These are phyloP conservation scores for Myotis daubentonii DNA, from an alignment of 2,797 vertebrate species.

Conservation along the genomic window DNA sequence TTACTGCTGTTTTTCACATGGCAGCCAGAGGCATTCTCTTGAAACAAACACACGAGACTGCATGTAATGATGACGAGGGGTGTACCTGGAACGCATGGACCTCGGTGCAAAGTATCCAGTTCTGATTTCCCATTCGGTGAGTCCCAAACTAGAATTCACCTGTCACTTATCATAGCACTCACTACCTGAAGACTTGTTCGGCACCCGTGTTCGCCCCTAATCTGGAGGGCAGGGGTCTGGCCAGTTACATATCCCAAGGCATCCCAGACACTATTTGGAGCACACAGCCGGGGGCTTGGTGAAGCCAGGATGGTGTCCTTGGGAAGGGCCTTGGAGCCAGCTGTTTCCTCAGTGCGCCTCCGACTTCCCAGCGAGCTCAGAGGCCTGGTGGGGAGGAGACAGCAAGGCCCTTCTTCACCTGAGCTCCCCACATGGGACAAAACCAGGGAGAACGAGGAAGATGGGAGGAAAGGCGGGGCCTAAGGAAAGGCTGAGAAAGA, in stretches of 20 bases:
- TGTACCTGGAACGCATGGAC: neutral
- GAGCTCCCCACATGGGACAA: neutral
- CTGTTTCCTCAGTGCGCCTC: neutral
- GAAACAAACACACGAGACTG: neutral
- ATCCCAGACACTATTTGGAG: neutral
- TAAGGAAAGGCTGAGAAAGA: neutral
- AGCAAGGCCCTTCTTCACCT: neutral
- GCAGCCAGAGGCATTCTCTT: neutral
- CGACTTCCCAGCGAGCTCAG: neutral
- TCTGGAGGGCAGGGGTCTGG: neutral
- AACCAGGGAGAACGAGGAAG: neutral
- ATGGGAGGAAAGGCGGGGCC: neutral
- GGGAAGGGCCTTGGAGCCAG: neutral
- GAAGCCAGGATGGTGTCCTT: neutral
- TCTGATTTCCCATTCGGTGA: neutral
- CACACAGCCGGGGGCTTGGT: neutral
- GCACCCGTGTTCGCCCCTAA: neutral
- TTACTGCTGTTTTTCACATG: neutral
- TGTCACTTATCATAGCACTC: neutral
- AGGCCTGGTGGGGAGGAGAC: neutral
- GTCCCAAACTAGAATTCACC: neutral
- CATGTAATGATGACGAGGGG: neutral
- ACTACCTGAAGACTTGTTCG: neutral
- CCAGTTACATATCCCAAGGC: no score
- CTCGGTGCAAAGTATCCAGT: neutral